phyloP scores from a whole-genome alignment of 1,140 invertebrate genomes.

The Drosophila persimilis region DNA sequence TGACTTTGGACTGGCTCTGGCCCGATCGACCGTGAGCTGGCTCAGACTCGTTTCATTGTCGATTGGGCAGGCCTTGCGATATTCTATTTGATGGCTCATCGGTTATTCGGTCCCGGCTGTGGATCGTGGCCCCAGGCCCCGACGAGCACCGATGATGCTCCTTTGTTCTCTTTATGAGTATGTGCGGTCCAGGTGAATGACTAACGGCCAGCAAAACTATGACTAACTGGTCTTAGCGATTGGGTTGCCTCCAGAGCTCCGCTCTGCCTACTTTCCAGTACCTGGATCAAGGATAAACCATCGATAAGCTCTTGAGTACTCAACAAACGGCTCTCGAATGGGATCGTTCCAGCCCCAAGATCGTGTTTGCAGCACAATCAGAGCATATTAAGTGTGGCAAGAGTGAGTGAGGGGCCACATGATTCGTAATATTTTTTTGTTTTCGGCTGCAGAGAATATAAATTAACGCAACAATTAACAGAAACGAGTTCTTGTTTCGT shows the following conservation, averaged over 20 bases:
- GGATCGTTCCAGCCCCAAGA: slow-evolving; percentile 7
- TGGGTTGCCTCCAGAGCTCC: slow-evolving; percentile 29
- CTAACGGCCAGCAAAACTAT: slow-evolving; percentile 44
- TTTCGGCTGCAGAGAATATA: slow-evolving; percentile 39
- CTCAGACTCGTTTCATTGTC: slow-evolving; percentile 18
- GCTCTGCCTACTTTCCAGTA: no score
- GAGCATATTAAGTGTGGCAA: slow-evolving; percentile 54
- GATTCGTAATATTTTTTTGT: slow-evolving; percentile 20
- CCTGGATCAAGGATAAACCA: no score
- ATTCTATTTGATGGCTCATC: slow-evolving; percentile 46
- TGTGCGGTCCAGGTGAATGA: slow-evolving; percentile 37
- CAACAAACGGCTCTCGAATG: background rate
- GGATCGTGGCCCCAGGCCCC: slow-evolving; percentile 26
- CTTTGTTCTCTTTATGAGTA: slow-evolving; percentile 34
- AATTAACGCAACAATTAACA: slow-evolving; percentile 65
- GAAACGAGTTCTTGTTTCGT: slow-evolving; percentile 36
- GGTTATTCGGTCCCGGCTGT: slow-evolving; percentile 12
- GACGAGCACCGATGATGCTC: background rate
- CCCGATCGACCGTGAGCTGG: background rate
- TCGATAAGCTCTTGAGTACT: background rate
- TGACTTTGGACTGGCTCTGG: slow-evolving; percentile 10
- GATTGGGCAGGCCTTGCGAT: slow-evolving; percentile 23
- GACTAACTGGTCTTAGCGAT: slow-evolving; percentile 35
- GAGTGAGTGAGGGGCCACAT: slow-evolving; percentile 3
- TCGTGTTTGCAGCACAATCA: slow-evolving; percentile 42